phyloP scores from a whole-genome alignment of 2,888 invertebrate species.

The Mallateleia sp. region DNA sequence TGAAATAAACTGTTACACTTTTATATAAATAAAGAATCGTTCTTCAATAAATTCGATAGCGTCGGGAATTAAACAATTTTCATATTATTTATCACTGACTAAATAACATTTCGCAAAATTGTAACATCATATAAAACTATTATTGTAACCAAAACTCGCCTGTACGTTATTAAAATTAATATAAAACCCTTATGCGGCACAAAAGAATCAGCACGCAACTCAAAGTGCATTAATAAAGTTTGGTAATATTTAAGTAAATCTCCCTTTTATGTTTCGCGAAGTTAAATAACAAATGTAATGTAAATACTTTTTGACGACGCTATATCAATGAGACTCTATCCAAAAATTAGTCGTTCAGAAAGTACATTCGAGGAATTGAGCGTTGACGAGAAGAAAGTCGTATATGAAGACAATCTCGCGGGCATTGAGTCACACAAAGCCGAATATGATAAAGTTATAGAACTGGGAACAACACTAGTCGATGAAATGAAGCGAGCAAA shows the following conservation, averaged over 20 bases:
- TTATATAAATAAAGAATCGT: too few relatives aligned
- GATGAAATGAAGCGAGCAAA: conserved; percentile 90
- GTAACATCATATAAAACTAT: neutral
- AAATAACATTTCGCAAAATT: neutral
- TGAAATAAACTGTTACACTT: too few relatives aligned
- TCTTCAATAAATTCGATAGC: too few relatives aligned
- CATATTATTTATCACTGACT: too few relatives aligned
- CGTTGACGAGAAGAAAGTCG: conserved; percentile 90
- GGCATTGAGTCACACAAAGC: conserved; percentile 90
- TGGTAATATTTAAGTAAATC: neutral
- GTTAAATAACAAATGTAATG: conserved; percentile 3
- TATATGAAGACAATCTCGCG: conserved; percentile 90
- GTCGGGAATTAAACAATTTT: too few relatives aligned
- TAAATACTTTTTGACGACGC: conserved; percentile 49
- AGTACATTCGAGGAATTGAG: conserved; percentile 90
- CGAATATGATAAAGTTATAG: conserved; percentile 91
- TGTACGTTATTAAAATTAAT: neutral
- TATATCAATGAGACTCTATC: conserved; percentile 35
- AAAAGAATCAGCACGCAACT: neutral
- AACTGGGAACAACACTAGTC: conserved; percentile 91
- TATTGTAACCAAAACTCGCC: neutral
- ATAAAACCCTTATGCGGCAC: neutral
- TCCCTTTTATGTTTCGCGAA: neutral
- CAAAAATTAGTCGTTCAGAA: conserved; percentile 84
- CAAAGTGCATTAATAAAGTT: conserved; percentile 7